These are phyloP conservation scores for Chiridota heheva DNA, from an alignment of 35 echinoderm and acorn worm species.

Conservation along the genomic window DNA sequence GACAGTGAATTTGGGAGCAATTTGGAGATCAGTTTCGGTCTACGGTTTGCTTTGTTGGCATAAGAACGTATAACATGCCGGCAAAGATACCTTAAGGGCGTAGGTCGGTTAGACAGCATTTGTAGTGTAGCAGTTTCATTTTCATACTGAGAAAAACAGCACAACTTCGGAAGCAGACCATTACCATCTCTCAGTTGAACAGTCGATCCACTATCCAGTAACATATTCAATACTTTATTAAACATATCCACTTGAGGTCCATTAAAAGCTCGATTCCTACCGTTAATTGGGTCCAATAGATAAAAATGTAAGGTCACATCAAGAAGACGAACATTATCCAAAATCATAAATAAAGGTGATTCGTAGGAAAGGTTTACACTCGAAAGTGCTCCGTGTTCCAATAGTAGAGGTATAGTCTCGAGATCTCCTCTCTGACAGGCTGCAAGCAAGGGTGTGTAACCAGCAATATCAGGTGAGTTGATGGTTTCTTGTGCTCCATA, in stretches of 20 bases:
- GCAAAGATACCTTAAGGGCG: slow-evolving; percentile 16
- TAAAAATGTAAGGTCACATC: no score
- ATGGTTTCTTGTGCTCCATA: background rate
- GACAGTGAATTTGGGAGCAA: background rate
- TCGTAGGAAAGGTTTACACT: background rate
- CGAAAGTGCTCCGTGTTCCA: slow-evolving; percentile 15
- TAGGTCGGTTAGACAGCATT: background rate
- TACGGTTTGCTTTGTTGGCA: background rate
- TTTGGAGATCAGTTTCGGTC: background rate
- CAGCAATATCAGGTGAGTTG: slow-evolving; percentile 19
- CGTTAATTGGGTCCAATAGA: no score
- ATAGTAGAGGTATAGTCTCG: background rate
- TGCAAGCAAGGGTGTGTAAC: slow-evolving; percentile 24
- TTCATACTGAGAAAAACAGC: background rate
- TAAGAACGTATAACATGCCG: background rate
- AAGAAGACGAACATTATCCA: background rate
- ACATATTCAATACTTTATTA: slow-evolving; percentile 25
- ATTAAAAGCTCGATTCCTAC: background rate
- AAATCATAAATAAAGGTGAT: slow-evolving; percentile 18
- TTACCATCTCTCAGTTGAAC: slow-evolving; percentile 2
- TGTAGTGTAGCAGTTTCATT: background rate
- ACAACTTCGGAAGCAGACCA: slow-evolving; percentile 10
- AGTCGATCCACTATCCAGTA: background rate
- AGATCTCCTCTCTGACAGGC: slow-evolving; percentile 32
- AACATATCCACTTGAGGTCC: background rate